phyloP scores from a whole-genome alignment of 2,888 invertebrate species.

The Zonitis immaculata region DNA sequence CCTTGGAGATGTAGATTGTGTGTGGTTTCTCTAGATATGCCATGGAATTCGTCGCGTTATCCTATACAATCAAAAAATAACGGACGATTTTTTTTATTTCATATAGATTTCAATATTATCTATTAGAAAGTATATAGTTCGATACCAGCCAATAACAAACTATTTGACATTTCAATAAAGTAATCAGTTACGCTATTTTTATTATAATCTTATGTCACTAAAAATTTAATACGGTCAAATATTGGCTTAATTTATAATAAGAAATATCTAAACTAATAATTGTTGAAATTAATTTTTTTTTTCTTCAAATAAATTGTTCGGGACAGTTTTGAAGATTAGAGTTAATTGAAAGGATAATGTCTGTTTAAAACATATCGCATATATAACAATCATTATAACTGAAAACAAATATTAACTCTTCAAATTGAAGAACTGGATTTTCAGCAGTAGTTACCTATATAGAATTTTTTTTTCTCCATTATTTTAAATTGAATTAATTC shows the following conservation, averaged over 20 bases:
- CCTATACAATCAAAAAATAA: not conserved
- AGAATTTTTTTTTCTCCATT: too few relatives aligned
- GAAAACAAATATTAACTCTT: conserved; percentile 21
- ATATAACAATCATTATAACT: conserved; percentile 14
- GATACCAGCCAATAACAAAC: too few relatives aligned
- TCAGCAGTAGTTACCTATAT: conserved; percentile 3
- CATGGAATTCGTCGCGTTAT: not conserved
- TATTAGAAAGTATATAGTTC: not conserved
- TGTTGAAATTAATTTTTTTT: too few relatives aligned
- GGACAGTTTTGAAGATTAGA: too few relatives aligned
- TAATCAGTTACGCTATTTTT: conserved; percentile 35
- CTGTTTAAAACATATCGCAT: conserved; percentile 15
- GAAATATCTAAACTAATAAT: too few relatives aligned
- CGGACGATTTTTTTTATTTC: not conserved
- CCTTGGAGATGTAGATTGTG: not conserved
- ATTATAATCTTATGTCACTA: conserved; percentile 33
- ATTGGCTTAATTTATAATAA: too few relatives aligned
- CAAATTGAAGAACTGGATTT: conserved; percentile 14
- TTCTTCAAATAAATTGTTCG: too few relatives aligned
- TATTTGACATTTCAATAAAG: conserved; percentile 37
- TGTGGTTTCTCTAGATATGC: not conserved
- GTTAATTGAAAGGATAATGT: too few relatives aligned
- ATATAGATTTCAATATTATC: not conserved
- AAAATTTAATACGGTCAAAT: conserved; percentile 30
- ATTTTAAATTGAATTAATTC: too few relatives aligned